Base-by-base conservation (phyloP, 2,113 vertebrate species). In the Datnioides undecimradiatus region DNA sequence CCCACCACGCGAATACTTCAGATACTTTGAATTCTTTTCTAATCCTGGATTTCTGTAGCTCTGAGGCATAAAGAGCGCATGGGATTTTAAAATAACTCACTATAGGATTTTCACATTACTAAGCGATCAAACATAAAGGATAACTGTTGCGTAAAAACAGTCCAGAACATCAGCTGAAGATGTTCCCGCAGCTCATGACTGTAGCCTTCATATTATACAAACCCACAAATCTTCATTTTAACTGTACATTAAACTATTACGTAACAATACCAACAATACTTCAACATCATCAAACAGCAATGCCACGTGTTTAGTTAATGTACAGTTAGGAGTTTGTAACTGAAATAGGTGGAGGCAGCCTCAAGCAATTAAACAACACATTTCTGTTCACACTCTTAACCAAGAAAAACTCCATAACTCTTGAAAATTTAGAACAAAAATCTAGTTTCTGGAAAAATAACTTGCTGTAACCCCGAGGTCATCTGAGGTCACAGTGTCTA, bases 11-110 rank as follows among this genome's bases (percentile, higher is more conserved):
- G 34, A 36, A 87, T 65, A 60, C 64, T 8, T 65, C 8, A 57
- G 1, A 84, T 79, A 0, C 19, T 19, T 70, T 3, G 58, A 1
- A 84, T 77, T 0, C 23, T 16, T 73, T 36, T 73, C 46, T 52
- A 69, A 67, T 76, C 25, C 57, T 49, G 9, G 29, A 68, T 72
- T 49, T 41, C 16, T 75, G n/a, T 3, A 31, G 52, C 27, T 65
- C 0, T 14, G 34, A 48, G 36, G 41, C 13, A 10, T 57, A 59
- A 36, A 38, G 31, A 17, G 7, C 2, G 0, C 19, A 2, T 7
- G 6, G 0, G 43, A 3, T 9, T 49, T 80, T 25, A 54, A 36
- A 73, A 76, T 64, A 83, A 54, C 13, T 1, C 19, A 0, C 25
- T 27, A 0, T 41, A 23, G 36, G 10, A 14, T 34, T 21, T 57